Evolutionary conservation across 1,140 invertebrate species (phyloP).

Genomic region (Mya arenaria): DNA sequence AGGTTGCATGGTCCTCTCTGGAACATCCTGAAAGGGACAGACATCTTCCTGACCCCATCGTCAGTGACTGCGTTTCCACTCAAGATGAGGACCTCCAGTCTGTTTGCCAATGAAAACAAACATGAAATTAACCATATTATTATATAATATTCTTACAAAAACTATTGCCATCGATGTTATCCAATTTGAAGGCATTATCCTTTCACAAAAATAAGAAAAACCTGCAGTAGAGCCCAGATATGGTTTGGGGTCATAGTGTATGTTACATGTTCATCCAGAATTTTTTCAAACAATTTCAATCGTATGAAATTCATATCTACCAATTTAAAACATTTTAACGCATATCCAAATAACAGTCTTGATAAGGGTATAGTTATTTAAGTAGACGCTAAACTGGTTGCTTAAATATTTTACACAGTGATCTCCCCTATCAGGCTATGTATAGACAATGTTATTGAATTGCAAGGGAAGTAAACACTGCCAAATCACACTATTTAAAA

Average conservation of each 20-base stretch:
- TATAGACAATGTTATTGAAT: too few relatives aligned
- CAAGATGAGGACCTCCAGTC: conserved; percentile 48
- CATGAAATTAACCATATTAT: neutral
- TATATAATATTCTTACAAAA: neutral
- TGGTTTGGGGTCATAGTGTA: neutral
- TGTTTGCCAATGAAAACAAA: too few relatives aligned
- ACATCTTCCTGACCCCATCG: conserved; percentile 56
- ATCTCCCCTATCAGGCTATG: too few relatives aligned
- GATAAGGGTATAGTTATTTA: too few relatives aligned
- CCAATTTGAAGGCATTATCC: neutral
- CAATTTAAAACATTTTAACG: too few relatives aligned
- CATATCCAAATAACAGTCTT: too few relatives aligned
- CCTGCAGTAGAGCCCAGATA: neutral
- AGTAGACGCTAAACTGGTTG: too few relatives aligned
- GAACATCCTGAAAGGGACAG: conserved; percentile 59
- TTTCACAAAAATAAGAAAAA: neutral
- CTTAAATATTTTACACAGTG: too few relatives aligned
- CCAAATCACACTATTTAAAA: too few relatives aligned
- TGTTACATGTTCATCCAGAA: neutral
- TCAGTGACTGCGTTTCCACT: conserved; percentile 54
- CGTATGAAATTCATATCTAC: too few relatives aligned
- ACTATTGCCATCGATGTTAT: neutral
- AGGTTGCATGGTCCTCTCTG: conserved; percentile 47
- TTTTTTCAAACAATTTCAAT: neutral
- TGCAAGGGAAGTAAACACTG: too few relatives aligned